These are phyloP conservation scores for Lagocephalus sceleratus DNA, from an alignment of 2,797 vertebrate genomes.

Conservation along the genomic window DNA sequence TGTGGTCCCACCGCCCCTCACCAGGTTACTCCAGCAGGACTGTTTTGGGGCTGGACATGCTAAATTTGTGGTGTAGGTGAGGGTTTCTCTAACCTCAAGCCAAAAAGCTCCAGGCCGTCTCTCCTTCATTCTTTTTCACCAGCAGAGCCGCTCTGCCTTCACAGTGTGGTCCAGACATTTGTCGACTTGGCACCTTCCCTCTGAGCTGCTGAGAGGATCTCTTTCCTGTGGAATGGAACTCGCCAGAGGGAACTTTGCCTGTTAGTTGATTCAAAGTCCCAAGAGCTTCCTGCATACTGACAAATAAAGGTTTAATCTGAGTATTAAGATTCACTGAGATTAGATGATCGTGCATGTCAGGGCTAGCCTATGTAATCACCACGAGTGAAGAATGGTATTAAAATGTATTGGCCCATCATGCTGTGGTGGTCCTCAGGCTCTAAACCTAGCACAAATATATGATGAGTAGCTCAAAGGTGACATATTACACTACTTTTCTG, in stretches of 20 bases:
- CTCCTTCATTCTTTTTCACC: neutral
- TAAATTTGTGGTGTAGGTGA: constrained; percentile 10
- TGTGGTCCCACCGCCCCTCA: constrained; percentile 2
- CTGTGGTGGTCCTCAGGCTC: no score
- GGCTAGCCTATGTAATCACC: no score
- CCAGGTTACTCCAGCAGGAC: neutral
- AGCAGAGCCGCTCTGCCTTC: constrained; percentile 1
- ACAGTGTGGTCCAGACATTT: constrained; percentile 4
- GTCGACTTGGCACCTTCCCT: constrained; percentile 23
- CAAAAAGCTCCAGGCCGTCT: neutral
- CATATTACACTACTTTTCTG: no score
- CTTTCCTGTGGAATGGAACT: constrained; percentile 12
- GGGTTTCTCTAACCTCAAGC: neutral
- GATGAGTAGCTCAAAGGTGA: no score
- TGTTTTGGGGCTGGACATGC: neutral
- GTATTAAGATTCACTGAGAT: no score
- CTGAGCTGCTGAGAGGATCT: constrained; percentile 26
- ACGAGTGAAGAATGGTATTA: no score
- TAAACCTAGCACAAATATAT: no score
- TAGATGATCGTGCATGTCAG: no score
- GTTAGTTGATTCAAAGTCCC: no score
- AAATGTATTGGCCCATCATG: no score
- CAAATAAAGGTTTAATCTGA: no score
- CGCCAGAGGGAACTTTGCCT: neutral
- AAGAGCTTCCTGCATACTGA: no score